Evolutionary conservation across 2,888 invertebrate genomes (phyloP).

Genomic region (Strigamia transsilvanica): DNA sequence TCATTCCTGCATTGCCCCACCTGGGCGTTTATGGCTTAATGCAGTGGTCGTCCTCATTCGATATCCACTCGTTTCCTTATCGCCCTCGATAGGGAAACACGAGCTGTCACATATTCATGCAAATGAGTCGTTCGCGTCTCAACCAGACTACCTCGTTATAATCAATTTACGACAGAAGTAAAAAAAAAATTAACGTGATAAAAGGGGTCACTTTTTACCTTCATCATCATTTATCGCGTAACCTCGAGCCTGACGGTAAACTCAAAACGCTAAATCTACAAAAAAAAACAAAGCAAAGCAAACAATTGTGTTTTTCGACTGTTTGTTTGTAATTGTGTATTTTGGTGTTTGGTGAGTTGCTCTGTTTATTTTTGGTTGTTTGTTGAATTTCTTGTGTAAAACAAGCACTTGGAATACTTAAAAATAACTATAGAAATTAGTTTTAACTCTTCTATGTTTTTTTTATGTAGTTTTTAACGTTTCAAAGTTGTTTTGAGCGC

Average conservation of each 20-base stretch:
- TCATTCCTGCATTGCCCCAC: not conserved
- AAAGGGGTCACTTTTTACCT: conserved; percentile 24
- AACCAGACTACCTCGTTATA: conserved; percentile 24
- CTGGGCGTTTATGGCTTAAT: conserved; percentile 42
- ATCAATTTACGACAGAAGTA: conserved; percentile 2
- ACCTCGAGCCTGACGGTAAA: not conserved
- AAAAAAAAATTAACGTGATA: conserved; percentile 28
- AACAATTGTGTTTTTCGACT: too few relatives aligned
- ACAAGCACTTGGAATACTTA: too few relatives aligned
- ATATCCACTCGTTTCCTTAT: conserved; percentile 44
- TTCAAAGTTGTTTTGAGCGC: too few relatives aligned
- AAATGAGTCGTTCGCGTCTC: conserved; percentile 28
- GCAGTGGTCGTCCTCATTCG: conserved; percentile 42
- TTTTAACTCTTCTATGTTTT: too few relatives aligned
- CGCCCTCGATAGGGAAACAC: conserved; percentile 36
- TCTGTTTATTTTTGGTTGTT: too few relatives aligned
- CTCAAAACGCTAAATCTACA: not conserved
- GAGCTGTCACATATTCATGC: conserved; percentile 44
- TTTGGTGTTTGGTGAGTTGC: too few relatives aligned
- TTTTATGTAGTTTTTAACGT: too few relatives aligned
- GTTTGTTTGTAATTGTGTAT: too few relatives aligned
- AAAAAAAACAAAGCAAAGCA: too few relatives aligned
- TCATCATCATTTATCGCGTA: not conserved
- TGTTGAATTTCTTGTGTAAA: too few relatives aligned
- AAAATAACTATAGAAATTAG: too few relatives aligned